Evolutionary conservation across 1,140 invertebrate species (phyloP).

Genomic region (Lordiphosa stackelbergi): DNA sequence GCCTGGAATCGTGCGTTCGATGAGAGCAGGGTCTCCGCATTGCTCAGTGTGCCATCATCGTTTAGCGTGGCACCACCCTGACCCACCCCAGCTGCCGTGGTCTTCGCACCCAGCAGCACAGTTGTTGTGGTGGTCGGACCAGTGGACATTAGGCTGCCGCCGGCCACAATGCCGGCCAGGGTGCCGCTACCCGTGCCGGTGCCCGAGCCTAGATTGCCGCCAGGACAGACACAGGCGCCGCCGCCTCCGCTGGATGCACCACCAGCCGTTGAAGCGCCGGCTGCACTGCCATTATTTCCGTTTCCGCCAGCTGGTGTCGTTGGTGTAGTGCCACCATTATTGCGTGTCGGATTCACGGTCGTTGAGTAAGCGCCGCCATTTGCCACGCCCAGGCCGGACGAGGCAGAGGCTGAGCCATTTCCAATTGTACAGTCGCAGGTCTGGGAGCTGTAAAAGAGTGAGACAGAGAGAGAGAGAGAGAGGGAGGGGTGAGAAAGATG

Average conservation of each 20-base stretch:
- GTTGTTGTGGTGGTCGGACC: conserved; percentile 75
- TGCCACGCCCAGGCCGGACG: conserved; percentile 25
- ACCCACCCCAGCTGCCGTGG: conserved; percentile 50
- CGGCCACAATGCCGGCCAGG: conserved; percentile 62
- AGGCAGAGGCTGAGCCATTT: conserved; percentile 68
- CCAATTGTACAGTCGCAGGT: conserved; percentile 78
- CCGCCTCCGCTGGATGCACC: conserved; percentile 15
- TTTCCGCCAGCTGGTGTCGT: conserved; percentile 69
- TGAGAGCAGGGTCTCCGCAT: conserved; percentile 89
- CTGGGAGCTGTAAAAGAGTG: conserved; percentile 55
- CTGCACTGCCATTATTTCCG: conserved; percentile 57
- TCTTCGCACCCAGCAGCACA: conserved; percentile 67
- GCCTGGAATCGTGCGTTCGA: conserved; percentile 93
- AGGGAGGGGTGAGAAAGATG: not conserved
- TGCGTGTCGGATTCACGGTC: conserved; percentile 74
- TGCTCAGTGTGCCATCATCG: conserved; percentile 84
- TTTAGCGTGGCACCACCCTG: conserved; percentile 67
- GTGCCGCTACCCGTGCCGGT: conserved; percentile 30
- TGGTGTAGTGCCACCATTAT: conserved; percentile 74
- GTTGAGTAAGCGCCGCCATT: conserved; percentile 66
- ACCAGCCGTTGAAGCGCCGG: conserved; percentile 19
- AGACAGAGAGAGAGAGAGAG: too few relatives aligned
- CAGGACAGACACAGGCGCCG: conserved; percentile 39
- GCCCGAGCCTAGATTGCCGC: conserved; percentile 40
- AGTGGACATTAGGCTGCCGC: conserved; percentile 72